A percentile compares a stretch with the other conserved stretches of the same genome.
These are phyloP conservation scores for Drosophila trichaetosa DNA, from an alignment of 2,888 invertebrate genomes.

Conservation along the genomic window DNA sequence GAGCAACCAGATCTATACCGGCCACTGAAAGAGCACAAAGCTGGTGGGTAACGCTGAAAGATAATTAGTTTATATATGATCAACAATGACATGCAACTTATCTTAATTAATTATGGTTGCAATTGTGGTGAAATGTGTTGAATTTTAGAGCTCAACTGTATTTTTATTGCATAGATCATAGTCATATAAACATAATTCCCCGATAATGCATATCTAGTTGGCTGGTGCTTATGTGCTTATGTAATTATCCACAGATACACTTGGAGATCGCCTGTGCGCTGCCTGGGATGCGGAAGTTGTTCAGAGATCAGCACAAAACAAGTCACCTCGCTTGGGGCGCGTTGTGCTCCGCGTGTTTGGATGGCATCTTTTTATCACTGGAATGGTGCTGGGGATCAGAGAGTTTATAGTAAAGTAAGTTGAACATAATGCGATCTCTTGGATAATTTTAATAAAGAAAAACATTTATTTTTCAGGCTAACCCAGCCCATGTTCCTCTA, in stretches of 20 bases:
- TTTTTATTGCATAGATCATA: neutral
- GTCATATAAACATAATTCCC: neutral
- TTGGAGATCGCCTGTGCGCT: constrained; percentile 51
- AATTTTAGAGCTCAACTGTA: neutral
- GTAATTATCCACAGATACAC: constrained; percentile 27
- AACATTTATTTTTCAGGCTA: constrained; percentile 85
- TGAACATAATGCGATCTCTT: neutral
- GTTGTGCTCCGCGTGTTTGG: constrained; percentile 51
- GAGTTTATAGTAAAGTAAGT: constrained; percentile 87
- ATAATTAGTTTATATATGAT: neutral
- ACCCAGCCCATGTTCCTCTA: constrained; percentile 88
- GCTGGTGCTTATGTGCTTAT: neutral
- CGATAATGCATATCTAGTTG: neutral
- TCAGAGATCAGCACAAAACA: constrained; percentile 39
- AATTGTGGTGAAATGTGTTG: constrained; percentile 85
- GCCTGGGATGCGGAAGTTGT: constrained; percentile 52
- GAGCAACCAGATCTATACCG: constrained; percentile 91
- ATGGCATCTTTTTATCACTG: constrained; percentile 87
- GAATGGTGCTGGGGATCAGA: constrained; percentile 86
- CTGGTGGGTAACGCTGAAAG: constrained; percentile 82
- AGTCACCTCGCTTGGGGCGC: constrained; percentile 38
- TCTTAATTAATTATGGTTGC: constrained; percentile 81
- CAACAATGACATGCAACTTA: constrained; percentile 1
- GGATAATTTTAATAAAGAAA: neutral
- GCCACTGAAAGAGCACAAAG: constrained; percentile 89